Evolutionary conservation across 2,113 vertebrate species (phyloP).

Genomic region (Neomonachus schauinslandi): DNA sequence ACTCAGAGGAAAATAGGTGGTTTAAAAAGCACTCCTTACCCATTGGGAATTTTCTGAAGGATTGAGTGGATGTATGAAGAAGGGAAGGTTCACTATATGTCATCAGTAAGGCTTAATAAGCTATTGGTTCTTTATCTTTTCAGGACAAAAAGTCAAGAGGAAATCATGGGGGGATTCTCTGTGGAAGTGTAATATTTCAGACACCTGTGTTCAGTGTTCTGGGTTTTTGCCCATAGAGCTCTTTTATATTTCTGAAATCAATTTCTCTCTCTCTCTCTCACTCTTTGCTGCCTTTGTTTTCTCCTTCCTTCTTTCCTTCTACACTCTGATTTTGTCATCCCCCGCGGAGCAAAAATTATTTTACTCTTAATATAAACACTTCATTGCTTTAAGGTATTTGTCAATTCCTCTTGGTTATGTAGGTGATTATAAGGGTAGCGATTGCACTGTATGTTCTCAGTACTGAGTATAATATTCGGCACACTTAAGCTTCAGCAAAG

Average conservation of each 20-base stretch:
- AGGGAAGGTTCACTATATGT: conserved; percentile 1
- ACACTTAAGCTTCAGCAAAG: not conserved
- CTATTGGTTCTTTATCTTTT: not conserved
- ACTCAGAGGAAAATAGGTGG: conserved; percentile 58
- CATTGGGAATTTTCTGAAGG: conserved; percentile 57
- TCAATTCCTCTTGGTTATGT: not conserved
- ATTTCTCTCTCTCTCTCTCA: not conserved
- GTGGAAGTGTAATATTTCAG: not conserved
- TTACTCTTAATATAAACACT: not conserved
- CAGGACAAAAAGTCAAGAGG: conserved; percentile 3
- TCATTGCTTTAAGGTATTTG: not conserved
- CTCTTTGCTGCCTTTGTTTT: not conserved
- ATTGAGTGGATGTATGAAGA: conserved; percentile 15
- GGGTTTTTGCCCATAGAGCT: not conserved
- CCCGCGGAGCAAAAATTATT: not conserved
- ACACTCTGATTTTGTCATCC: not conserved
- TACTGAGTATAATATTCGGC: fast-evolving
- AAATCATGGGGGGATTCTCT: not conserved
- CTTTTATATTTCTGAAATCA: not conserved
- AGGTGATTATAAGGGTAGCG: fast-evolving
- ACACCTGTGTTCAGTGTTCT: not conserved
- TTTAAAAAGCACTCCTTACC: conserved; percentile 44
- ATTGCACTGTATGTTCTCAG: not conserved
- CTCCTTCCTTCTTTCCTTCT: not conserved
- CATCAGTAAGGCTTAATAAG: conserved; percentile 62